Percentiles rank a stretch among this genome's conserved stretches.
These are phyloP conservation scores for Catagonus wagneri DNA, from an alignment of 2,113 vertebrate genomes.

Conservation along the genomic window DNA sequence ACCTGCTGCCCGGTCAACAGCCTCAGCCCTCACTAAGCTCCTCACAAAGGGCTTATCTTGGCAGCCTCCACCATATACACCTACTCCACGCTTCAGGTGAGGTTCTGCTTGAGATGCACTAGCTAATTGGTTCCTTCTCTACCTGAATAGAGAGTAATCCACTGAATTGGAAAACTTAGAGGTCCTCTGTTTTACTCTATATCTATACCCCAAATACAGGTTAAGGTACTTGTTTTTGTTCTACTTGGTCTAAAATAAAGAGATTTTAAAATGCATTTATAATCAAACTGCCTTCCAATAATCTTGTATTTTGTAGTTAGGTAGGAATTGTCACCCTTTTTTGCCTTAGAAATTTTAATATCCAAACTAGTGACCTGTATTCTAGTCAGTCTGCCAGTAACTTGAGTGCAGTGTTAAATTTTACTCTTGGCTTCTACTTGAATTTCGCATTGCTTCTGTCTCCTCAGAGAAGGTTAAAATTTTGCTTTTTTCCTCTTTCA, in stretches of 20 bases:
- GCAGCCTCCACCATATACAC: conserved; percentile 96
- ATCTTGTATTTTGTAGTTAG: conserved; percentile 15
- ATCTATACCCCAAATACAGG: background rate
- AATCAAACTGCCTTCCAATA: background rate
- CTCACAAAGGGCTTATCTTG: conserved; percentile 96
- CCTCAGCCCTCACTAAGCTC: conserved; percentile 95
- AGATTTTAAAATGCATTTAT: conserved; percentile 33
- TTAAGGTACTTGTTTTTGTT: conserved; percentile 8
- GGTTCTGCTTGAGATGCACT: conserved; percentile 2
- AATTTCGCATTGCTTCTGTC: conserved; percentile 35
- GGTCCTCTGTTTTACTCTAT: background rate
- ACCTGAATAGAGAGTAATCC: background rate
- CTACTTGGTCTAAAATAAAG: conserved; percentile 2
- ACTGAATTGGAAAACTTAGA: conserved; percentile 3
- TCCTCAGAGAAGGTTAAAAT: conserved; percentile 47
- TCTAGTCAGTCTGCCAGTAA: background rate
- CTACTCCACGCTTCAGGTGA: conserved; percentile 96
- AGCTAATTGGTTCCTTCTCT: conserved; percentile 26
- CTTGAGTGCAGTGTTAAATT: conserved; percentile 7
- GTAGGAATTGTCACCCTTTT: background rate
- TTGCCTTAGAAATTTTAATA: conserved; percentile 50
- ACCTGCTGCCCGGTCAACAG: conserved; percentile 94
- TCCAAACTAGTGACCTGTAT: background rate
- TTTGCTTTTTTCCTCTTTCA: conserved; percentile 76
- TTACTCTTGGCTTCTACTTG: background rate